Evolutionary conservation across 2,797 vertebrate genomes (phyloP).

Genomic region (Pipistrellus pipistrellus): DNA sequence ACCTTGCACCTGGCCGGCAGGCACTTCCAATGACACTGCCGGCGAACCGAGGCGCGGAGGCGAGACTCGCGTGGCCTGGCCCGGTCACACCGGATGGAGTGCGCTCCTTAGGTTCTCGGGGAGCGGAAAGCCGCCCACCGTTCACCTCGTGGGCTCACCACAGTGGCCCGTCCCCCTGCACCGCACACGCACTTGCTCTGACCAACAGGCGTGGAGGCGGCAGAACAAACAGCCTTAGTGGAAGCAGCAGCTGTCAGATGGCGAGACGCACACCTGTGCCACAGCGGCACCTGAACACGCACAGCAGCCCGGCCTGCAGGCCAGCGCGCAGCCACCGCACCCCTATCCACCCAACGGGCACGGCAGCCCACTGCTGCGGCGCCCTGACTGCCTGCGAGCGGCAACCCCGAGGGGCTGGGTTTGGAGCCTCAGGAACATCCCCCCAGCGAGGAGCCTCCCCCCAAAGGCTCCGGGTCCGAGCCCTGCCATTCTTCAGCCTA

Average conservation of each 20-base stretch:
- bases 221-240: neutral
- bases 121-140: too few relatives aligned
- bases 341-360: too few relatives aligned
- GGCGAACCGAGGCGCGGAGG: conserved; percentile 72
- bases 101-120: conserved; percentile 85
- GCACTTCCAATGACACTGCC: conserved; percentile 81
- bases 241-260: neutral
- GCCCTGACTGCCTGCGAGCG: neutral
- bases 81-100: neutral
- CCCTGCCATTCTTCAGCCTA: neutral
- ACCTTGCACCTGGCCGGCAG: conserved; percentile 69
- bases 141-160: too few relatives aligned
- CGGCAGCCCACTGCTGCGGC: neutral
- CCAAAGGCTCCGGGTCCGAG: neutral
- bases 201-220: rapidly evolving
- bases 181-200: neutral
- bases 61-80: too few relatives aligned
- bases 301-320: neutral
- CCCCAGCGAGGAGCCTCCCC: neutral
- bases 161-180: too few relatives aligned
- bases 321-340: neutral
- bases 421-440: neutral
- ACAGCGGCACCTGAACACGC: neutral
- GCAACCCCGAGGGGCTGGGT: neutral
- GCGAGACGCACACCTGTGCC: neutral